Percentiles rank a stretch among this genome's conserved stretches.
Conservation (phyloP, 2,888 invertebrate species). For the Sesamia inferens region DNA sequence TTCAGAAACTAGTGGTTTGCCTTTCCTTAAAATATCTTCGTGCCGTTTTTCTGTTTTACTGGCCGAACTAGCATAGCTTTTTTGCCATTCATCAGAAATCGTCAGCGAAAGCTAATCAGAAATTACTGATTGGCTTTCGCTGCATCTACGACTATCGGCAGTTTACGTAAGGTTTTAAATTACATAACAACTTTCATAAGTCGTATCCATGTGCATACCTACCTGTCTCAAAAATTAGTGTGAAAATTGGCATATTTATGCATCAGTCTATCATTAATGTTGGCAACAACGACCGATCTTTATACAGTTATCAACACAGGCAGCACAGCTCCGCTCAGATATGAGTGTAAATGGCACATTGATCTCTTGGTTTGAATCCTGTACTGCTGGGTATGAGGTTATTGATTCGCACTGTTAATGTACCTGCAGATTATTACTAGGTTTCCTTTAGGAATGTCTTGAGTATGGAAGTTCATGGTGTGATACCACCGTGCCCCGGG, state of each 20-base stretch:
- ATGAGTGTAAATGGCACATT: neutral
- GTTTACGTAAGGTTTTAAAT: constrained; percentile 9
- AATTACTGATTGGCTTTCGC: constrained; percentile 16
- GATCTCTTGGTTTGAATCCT: too few species aligned
- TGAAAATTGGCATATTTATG: neutral
- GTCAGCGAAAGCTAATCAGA: neutral
- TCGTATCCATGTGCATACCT: neutral
- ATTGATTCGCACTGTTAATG: too few species aligned
- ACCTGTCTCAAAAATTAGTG: neutral
- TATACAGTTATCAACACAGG: neutral
- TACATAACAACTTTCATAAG: constrained; percentile 25
- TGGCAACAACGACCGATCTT: neutral
- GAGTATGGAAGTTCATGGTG: too few species aligned
- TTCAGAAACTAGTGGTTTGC: neutral
- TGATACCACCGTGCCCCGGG: too few species aligned
- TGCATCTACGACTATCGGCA: neutral
- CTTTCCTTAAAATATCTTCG: neutral
- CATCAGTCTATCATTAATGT: neutral
- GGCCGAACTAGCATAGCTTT: neutral
- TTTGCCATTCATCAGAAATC: neutral
- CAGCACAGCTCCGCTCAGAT: neutral
- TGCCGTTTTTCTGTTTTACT: constrained; percentile 2
- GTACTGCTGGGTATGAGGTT: too few species aligned
- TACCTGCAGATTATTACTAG: too few species aligned
- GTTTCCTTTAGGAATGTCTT: too few species aligned